Evolutionary conservation across 2,888 invertebrate genomes (phyloP), one percentile per base, ranked within the genome.

Genomic region (Sinotaia quadrata): DNA sequence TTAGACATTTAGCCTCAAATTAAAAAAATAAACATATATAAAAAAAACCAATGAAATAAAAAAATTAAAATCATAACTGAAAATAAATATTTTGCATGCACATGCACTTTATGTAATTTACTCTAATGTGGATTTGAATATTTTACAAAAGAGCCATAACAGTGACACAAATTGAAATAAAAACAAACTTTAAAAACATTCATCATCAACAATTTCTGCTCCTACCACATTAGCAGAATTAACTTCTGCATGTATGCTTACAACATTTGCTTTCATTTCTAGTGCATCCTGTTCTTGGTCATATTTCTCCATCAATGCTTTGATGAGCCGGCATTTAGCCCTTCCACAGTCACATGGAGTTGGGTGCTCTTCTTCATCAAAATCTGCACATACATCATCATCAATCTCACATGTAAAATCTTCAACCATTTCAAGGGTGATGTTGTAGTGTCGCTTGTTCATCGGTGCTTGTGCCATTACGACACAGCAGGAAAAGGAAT

Each of bases 321-420:
- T 75, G 37, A 84, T 84, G 27, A 85, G 68, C 27, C 72, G 70
- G 66, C 85, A 85, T 24, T 81, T 70, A 31, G 77, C 75, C 10
- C 80, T 75, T 5, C 75, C 76, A 67, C 85, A 85, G 56, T 77
- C 73, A 72, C 85, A 85, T 0, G 85, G 85, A 18, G 83, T 75
- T 0, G 81, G 81, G 68, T 84, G 84, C 18, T 79, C 76, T 2
- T 77, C 72, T 1, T 68, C 70, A n/a, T 75, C 76, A 58, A 75
- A 75, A 8, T 77, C 77, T 12, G 70, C 71, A 0, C 67, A 71
- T 15, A 70, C 74, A 3, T 74, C 75, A n/a, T 72, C 72, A 0
- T 69, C 74, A n/a, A n/a, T n/a, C 2, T 76, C 75, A 29, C 75
- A 73, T n/a, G 68, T 71, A 7, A 74, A 73, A 2, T 71, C 69